Conservation (phyloP, 2,888 invertebrate species). For the Pachliopta kotzebuea region DNA sequence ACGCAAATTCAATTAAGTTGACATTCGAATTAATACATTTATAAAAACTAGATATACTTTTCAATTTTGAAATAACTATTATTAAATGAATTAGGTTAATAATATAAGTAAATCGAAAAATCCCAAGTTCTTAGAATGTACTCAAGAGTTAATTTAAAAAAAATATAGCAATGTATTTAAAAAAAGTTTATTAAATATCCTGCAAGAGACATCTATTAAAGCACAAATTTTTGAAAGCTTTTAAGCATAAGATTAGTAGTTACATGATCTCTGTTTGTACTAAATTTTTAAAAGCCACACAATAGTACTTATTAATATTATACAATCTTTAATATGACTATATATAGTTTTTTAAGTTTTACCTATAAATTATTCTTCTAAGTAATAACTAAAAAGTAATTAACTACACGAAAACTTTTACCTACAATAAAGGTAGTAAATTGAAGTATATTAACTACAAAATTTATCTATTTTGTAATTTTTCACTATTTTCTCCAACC, state of each 20-base stretch:
- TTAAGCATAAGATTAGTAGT: not conserved
- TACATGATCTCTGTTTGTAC: not conserved
- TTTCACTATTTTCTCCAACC: too few relatives aligned
- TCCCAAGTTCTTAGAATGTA: not conserved
- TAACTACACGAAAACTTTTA: not conserved
- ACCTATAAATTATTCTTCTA: too few relatives aligned
- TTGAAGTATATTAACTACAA: too few relatives aligned
- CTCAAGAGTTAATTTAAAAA: not conserved
- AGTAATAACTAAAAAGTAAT: too few relatives aligned
- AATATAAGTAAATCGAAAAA: not conserved
- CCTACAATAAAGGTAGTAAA: not conserved
- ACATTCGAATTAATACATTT: not conserved
- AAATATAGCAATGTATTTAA: too few relatives aligned
- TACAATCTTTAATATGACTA: too few relatives aligned
- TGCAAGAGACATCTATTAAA: too few relatives aligned
- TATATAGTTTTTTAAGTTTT: not conserved
- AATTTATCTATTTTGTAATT: too few relatives aligned
- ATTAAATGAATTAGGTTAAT: not conserved
- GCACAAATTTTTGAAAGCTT: too few relatives aligned
- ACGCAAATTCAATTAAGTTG: not conserved
- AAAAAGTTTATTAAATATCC: too few relatives aligned
- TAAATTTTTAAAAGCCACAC: not conserved
- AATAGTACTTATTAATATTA: not conserved
- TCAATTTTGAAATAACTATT: not conserved
- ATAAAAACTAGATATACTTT: constrained; percentile 1